A percentile compares a stretch with the other conserved stretches of the same genome.
These are phyloP conservation scores for Agelas oroides DNA, from an alignment of 37 sponge, comb jelly and placozoan genomes.

Conservation along the genomic window DNA sequence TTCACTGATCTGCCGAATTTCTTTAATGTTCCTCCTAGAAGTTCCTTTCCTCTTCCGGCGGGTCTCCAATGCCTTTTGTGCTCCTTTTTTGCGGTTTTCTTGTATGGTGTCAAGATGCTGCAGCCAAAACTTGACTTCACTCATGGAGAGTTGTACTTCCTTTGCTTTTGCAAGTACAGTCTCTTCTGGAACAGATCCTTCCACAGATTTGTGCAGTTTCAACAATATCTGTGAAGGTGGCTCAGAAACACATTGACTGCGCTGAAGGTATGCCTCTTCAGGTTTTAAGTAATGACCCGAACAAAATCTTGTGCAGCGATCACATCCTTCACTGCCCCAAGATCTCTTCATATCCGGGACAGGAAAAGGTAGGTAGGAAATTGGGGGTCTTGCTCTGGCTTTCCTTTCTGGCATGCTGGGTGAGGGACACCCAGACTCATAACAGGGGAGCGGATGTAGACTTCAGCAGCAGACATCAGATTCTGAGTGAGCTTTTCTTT, in stretches of 20 bases:
- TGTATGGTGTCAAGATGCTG: too few relatives aligned
- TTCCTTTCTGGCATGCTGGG: too few relatives aligned
- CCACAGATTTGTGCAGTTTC: background rate
- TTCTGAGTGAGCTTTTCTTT: slow-evolving; percentile 17
- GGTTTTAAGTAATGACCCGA: too few relatives aligned
- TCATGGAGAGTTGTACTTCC: slow-evolving; percentile 8
- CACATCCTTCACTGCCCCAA: too few relatives aligned
- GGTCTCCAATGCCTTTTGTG: slow-evolving; percentile 11
- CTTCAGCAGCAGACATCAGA: slow-evolving; percentile 32
- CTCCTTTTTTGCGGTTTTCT: slow-evolving; percentile 24
- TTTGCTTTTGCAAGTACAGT: background rate
- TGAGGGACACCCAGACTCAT: background rate
- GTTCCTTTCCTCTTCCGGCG: background rate
- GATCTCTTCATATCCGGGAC: too few relatives aligned
- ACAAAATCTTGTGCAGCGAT: too few relatives aligned
- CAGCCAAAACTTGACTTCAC: too few relatives aligned
- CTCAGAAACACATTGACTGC: background rate
- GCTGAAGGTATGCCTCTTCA: background rate
- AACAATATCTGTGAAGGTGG: background rate
- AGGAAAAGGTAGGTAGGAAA: too few relatives aligned
- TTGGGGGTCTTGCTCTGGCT: too few relatives aligned
- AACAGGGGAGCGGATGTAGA: too few relatives aligned
- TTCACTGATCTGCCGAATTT: background rate
- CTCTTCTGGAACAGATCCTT: background rate
- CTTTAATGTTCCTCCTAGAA: too few relatives aligned